phyloP scores from a whole-genome alignment of 2,888 invertebrate genomes.

The Eristalis pertinax region DNA sequence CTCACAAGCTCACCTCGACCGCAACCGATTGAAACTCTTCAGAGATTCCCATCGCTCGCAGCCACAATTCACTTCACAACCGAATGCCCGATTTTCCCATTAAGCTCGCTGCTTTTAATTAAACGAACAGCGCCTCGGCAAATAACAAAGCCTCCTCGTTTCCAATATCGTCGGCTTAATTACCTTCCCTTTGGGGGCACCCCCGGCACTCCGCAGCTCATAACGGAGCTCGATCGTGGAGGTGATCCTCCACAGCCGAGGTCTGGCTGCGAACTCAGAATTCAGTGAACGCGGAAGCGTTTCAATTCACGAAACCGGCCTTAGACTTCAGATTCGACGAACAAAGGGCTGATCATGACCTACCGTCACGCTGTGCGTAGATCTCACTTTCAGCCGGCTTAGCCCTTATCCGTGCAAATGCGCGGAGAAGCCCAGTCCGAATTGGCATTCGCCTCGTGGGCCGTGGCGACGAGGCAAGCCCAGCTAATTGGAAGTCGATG shows the following conservation, averaged over 20 bases:
- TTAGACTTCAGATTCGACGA: background rate
- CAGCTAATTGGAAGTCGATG: constrained; percentile 15
- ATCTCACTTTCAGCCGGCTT: constrained; percentile 15
- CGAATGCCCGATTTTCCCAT: constrained; percentile 16
- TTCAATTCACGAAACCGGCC: background rate
- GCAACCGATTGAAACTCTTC: background rate
- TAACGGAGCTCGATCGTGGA: background rate
- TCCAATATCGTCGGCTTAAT: constrained; percentile 22
- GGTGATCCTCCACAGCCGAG: background rate
- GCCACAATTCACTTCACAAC: constrained; percentile 22
- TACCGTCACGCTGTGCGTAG: background rate
- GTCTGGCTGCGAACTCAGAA: background rate
- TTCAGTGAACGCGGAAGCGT: background rate
- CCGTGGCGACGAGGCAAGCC: background rate
- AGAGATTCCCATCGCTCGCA: background rate
- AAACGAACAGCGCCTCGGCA: constrained; percentile 20
- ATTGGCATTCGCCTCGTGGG: background rate
- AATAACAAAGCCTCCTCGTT: constrained; percentile 21
- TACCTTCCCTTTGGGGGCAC: constrained; percentile 10
- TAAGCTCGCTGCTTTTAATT: constrained; percentile 30
- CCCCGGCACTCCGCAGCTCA: background rate
- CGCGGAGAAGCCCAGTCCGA: background rate
- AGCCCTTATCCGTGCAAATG: background rate
- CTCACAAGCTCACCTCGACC: background rate
- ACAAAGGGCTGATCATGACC: constrained; percentile 17